Conservation (phyloP, 2,888 invertebrate genomes). For the Epirrhoe tristata region DNA sequence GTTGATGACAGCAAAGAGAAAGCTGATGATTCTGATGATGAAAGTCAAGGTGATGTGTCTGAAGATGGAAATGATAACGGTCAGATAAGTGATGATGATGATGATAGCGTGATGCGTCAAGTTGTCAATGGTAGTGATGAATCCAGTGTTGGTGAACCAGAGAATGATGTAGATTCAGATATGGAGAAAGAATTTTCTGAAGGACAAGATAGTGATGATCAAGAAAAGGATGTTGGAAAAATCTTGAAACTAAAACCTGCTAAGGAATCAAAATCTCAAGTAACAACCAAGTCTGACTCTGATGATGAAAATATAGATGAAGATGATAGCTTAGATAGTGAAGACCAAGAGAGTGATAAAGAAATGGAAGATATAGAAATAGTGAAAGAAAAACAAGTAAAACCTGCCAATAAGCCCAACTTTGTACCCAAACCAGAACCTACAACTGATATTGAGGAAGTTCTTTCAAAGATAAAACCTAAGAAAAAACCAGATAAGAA, state of each 20-base stretch:
- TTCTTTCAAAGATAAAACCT: slow-evolving; percentile 19
- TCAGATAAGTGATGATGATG: slow-evolving; percentile 28
- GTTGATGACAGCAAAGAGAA: slow-evolving; percentile 42
- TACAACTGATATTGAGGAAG: slow-evolving; percentile 20
- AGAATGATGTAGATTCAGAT: slow-evolving; percentile 32
- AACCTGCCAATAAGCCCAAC: slow-evolving; percentile 20
- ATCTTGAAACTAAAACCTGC: background rate
- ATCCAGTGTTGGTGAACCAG: slow-evolving; percentile 34
- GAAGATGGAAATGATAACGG: slow-evolving; percentile 14
- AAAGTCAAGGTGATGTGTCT: slow-evolving; percentile 17
- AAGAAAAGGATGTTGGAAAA: slow-evolving; percentile 4
- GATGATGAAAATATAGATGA: slow-evolving; percentile 34
- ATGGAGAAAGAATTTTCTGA: slow-evolving; percentile 4
- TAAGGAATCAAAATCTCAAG: background rate
- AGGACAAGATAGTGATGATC: slow-evolving; percentile 37
- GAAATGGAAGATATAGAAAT: slow-evolving; percentile 26
- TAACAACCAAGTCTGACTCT: slow-evolving; percentile 6
- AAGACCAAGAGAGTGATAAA: slow-evolving; percentile 33
- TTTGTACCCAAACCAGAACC: slow-evolving; percentile 11
- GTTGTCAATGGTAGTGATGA: slow-evolving; percentile 32
- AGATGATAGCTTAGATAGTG: slow-evolving; percentile 27
- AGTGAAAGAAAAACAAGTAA: slow-evolving; percentile 29
- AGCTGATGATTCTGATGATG: slow-evolving; percentile 21
- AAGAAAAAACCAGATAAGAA: slow-evolving; percentile 54
- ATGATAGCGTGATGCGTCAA: slow-evolving; percentile 16